Evolutionary conservation across 2,888 invertebrate species (phyloP), one percentile per base, ranked within the genome.

Genomic region (Netelia inedita): DNA sequence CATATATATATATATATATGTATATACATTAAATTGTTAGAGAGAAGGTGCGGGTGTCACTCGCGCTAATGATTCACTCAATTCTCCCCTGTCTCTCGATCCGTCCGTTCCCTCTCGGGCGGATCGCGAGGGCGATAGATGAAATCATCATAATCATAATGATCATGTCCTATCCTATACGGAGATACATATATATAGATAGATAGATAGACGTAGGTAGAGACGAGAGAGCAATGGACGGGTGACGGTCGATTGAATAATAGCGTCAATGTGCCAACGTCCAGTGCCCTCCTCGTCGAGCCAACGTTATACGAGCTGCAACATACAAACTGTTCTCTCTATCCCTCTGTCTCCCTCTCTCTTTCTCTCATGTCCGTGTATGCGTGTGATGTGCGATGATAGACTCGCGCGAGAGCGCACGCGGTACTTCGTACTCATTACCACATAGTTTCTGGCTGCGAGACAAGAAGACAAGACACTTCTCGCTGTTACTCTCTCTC

Each of bases 181-280:
- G 8, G 3, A 10, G 53, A n/a, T 28, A n/a, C 14, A 53, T 14
- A 35, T 65, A 46, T 21, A 23, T 53, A 5, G 46, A 19, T 71
- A 46, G 46, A 65, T 72, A 50, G 59, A 74, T 61, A 35, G 59
- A 74, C n/a, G 35, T 61, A 21, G 14, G 50, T 61, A 53, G 50
- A 55, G 55, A 61, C 35, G 23, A 55, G 79, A 79, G 85, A 82
- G 79, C 85, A 83, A 85, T 82, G 86, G 65, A 82, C 85, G 79
- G 66, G 78, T 66, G 68, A 78, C 55, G 78, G 79, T 76, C 76
- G 84, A 87, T 87, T 86, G 86, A 85, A 86, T 86, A 87, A 86
- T 86, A 87, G 76, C 85, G 85, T 83, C 87, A 85, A 87, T 86
- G 86, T 86, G 85, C 85, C 86, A 85, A 85, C 76, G 85, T 78